phyloP scores from a whole-genome alignment of 2,797 vertebrate genomes.

The Anguilla anguilla region DNA sequence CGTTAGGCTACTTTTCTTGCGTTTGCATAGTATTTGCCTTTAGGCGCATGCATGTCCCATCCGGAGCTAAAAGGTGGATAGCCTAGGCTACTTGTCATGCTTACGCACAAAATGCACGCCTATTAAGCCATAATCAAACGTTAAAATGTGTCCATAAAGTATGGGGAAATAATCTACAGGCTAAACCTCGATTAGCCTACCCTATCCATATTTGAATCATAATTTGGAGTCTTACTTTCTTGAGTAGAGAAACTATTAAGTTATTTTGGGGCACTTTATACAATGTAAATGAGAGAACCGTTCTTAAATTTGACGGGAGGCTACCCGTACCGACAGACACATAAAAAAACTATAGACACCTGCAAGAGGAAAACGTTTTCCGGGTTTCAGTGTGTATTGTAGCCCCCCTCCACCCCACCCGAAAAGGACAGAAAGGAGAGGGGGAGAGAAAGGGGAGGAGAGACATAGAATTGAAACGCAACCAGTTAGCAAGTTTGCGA shows the following conservation, averaged over 20 bases:
- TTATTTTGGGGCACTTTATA: background rate
- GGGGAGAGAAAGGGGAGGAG: constrained; percentile 41
- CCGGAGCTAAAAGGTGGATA: background rate
- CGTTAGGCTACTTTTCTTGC: background rate
- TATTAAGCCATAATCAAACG: background rate
- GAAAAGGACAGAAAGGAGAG: constrained; percentile 20
- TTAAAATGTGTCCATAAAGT: background rate
- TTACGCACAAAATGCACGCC: background rate
- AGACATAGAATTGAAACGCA: constrained; percentile 60
- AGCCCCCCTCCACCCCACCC: background rate
- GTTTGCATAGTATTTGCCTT: background rate
- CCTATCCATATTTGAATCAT: background rate
- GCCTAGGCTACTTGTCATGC: background rate
- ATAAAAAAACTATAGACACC: constrained; percentile 23
- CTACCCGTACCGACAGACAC: background rate
- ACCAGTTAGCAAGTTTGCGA: constrained; percentile 62
- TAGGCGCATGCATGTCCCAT: background rate
- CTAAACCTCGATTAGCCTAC: background rate
- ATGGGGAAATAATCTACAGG: background rate
- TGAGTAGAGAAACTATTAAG: background rate
- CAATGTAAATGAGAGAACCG: background rate
- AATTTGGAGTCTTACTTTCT: background rate
- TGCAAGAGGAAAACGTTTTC: constrained; percentile 48
- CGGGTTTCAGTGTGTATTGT: background rate
- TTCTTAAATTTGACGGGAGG: background rate